phyloP scores from a whole-genome alignment of 1,140 invertebrate genomes.

The Hypsibius dujardini region DNA sequence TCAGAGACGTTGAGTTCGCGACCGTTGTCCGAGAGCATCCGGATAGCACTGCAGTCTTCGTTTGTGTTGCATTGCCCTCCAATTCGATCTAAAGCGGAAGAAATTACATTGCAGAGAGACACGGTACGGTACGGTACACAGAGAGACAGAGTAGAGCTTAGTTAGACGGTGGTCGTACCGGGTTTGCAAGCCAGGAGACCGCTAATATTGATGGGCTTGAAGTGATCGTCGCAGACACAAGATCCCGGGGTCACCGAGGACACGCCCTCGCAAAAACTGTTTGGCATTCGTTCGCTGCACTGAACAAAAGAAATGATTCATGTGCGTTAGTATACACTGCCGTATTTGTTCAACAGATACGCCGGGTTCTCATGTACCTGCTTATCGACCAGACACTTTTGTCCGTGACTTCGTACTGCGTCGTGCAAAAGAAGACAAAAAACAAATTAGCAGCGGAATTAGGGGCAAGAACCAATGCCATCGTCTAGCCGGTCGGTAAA shows the following conservation, averaged over 20 bases:
- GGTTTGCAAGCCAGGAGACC: conserved; percentile 12
- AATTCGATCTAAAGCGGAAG: neutral
- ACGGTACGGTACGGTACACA: too few relatives aligned
- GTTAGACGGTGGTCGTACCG: neutral
- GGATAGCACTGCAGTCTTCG: conserved; percentile 4
- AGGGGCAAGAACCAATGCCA: too few relatives aligned
- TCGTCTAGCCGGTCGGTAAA: too few relatives aligned
- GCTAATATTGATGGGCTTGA: conserved; percentile 17
- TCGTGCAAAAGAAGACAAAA: too few relatives aligned
- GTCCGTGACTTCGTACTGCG: neutral
- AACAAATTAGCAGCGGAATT: too few relatives aligned
- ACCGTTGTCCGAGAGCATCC: conserved; percentile 4
- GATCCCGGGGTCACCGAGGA: neutral
- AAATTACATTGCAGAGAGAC: neutral
- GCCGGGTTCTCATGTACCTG: neutral
- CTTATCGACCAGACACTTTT: conserved; percentile 17
- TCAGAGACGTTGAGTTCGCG: neutral
- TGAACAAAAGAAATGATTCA: too few relatives aligned
- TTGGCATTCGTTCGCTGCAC: conserved; percentile 7
- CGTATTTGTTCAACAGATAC: too few relatives aligned
- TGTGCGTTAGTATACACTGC: too few relatives aligned
- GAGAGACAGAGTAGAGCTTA: too few relatives aligned
- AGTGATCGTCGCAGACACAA: conserved; percentile 15
- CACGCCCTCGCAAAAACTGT: conserved; percentile 16
- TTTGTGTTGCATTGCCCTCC: neutral